A percentile compares a stretch with the other conserved stretches of the same genome.
These are phyloP conservation scores for Holcopasites calliopsidis DNA, from an alignment of 1,140 invertebrate genomes.

Conservation along the genomic window DNA sequence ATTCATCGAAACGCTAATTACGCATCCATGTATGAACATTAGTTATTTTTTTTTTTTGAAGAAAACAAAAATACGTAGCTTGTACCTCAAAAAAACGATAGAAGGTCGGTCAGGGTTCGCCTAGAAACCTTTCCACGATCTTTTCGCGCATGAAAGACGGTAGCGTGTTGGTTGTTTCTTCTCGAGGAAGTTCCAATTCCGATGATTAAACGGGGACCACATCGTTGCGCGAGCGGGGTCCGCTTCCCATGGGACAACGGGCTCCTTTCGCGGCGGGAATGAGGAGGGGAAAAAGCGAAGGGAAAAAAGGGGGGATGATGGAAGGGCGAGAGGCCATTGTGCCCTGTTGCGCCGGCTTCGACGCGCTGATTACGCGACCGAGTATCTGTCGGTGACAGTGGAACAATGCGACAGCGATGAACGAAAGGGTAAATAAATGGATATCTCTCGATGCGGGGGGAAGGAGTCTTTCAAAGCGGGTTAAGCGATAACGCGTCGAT, in stretches of 20 bases:
- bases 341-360: background rate
- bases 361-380: conserved; percentile 22
- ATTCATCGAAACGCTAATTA: no score
- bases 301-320: no score
- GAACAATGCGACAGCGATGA: conserved; percentile 6
- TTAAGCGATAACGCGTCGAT: conserved; percentile 11
- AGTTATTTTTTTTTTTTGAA: no score
- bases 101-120: no score
- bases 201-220: conserved; percentile 31
- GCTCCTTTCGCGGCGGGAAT: background rate
- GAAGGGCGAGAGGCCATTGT: background rate
- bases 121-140: no score
- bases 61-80: no score
- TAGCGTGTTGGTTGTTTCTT: background rate
- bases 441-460: background rate
- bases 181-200: background rate
- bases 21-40: no score
- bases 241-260: background rate
- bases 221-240: background rate
- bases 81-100: no score
- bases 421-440: conserved; percentile 23
- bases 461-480: background rate
- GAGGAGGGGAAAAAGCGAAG: background rate
- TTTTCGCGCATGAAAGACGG: no score
- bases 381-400: conserved; percentile 24